Evolutionary conservation across 2,888 invertebrate species (phyloP).

Genomic region (Cosmorhoe ocellata): DNA sequence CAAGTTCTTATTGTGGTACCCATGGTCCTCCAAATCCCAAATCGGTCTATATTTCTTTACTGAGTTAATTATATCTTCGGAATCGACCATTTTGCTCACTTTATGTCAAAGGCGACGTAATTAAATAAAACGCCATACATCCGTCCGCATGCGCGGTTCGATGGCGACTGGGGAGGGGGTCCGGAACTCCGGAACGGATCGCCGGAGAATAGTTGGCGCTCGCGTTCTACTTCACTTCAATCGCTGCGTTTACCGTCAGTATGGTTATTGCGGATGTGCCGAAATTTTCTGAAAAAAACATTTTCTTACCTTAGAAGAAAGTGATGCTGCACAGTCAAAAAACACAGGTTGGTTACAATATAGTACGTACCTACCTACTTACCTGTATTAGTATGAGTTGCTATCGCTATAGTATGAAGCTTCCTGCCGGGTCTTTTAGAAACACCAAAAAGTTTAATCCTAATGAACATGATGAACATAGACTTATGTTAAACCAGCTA

Average conservation of each 20-base stretch:
- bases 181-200: conserved; percentile 19
- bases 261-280: conserved; percentile 4
- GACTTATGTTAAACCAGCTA: no score
- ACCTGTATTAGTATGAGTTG: no score
- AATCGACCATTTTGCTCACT: conserved; percentile 1
- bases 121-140: background rate
- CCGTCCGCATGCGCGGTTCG: conserved; percentile 10
- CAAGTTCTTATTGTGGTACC: conserved; percentile 5
- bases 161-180: conserved; percentile 11
- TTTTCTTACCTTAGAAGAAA: no score
- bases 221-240: background rate
- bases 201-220: conserved; percentile 3
- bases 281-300: background rate
- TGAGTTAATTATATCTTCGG: conserved; percentile 7
- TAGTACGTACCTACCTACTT: no score
- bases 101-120: background rate
- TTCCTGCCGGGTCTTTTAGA: no score
- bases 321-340: no score
- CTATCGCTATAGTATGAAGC: no score
- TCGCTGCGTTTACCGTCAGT: background rate
- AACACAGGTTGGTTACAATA: no score
- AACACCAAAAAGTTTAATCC: no score
- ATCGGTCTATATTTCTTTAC: conserved; percentile 7
- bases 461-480: no score
- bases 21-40: conserved; percentile 8